phyloP scores from a whole-genome alignment of 2,113 vertebrate genomes.

The Procavia capensis region DNA sequence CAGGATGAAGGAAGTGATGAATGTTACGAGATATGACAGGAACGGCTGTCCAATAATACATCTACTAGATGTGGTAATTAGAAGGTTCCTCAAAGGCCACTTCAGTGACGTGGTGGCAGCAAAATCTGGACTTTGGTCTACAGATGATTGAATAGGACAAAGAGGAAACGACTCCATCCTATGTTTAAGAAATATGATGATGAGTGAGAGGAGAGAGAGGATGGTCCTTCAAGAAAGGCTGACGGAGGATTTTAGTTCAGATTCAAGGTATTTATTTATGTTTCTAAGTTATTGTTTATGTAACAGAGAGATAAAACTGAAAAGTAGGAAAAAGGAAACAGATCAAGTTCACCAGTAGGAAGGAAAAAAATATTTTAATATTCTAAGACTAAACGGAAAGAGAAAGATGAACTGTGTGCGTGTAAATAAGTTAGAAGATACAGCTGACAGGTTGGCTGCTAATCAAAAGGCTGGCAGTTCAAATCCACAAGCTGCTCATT shows the following conservation, averaged over 20 bases:
- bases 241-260: neutral
- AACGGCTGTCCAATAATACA: neutral
- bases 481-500: no score
- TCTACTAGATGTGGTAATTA: neutral
- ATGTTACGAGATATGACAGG: neutral
- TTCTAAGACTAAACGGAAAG: neutral
- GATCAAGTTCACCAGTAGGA: neutral
- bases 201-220: neutral
- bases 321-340: neutral
- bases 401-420: neutral
- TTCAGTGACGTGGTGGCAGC: neutral
- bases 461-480: no score
- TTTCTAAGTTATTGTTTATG: neutral
- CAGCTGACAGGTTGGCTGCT: neutral
- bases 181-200: neutral
- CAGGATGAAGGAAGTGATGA: neutral
- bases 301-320: neutral
- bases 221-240: neutral
- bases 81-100: neutral
- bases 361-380: neutral
- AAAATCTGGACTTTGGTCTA: neutral
- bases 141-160: neutral
- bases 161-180: neutral
- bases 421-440: neutral
- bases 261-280: neutral